These are phyloP conservation scores for Lepidurus arcticus DNA, from an alignment of 1,140 invertebrate species.

Conservation along the genomic window DNA sequence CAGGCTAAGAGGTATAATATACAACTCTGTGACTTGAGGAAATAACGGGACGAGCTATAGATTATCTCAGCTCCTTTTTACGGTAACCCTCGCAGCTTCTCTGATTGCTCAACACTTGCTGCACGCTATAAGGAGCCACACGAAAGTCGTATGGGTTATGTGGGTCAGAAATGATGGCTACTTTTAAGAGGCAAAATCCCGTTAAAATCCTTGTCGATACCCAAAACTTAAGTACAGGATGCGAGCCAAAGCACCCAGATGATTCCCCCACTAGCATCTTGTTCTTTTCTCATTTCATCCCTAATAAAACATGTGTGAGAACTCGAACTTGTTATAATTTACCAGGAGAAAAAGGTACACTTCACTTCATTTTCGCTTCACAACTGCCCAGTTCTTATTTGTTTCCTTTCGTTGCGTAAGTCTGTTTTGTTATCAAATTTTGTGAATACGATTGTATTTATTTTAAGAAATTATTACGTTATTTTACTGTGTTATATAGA, in stretches of 20 bases:
- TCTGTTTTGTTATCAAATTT: background rate
- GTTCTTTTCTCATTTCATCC: background rate
- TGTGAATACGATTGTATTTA: too few relatives aligned
- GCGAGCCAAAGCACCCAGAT: background rate
- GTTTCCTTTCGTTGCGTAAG: background rate
- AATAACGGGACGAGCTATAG: constrained; percentile 22
- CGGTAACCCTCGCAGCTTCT: background rate
- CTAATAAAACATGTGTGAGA: background rate
- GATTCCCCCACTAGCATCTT: background rate
- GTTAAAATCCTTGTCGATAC: background rate
- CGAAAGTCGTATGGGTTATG: background rate
- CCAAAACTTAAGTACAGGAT: background rate
- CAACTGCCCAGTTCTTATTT: too few relatives aligned
- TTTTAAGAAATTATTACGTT: too few relatives aligned
- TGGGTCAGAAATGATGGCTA: background rate
- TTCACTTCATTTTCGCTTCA: too few relatives aligned
- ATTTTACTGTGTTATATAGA: too few relatives aligned
- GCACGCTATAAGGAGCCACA: background rate
- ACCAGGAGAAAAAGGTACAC: background rate
- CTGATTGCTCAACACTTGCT: background rate
- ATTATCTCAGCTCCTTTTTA: background rate
- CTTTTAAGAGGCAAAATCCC: constrained; percentile 10
- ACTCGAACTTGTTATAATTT: background rate
- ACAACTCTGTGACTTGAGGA: background rate
- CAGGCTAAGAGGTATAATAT: background rate